Percentiles rank a stretch among this genome's conserved stretches.
Evolutionary conservation across 2,113 vertebrate genomes (phyloP).

Genomic region (Felis catus): F.catus_Fca126_mat1.0 CM031421.1:40971501-40972000

Average conservation of each 20-base stretch:
- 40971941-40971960: conserved; percentile 17
- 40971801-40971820: not conserved
- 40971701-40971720: not conserved
- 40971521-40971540: not conserved
- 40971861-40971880: not conserved
- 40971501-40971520: not conserved
- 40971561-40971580: not conserved
- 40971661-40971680: not conserved
- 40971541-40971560: not conserved
- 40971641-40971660: not conserved
- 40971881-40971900: not conserved
- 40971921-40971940: conserved; percentile 30
- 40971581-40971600: not conserved
- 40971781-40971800: not conserved
- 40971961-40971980: not conserved
- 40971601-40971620: not conserved
- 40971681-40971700: not conserved
- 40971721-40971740: not conserved
- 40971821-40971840: not conserved
- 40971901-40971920: not conserved
- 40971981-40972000: not conserved
- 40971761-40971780: not conserved
- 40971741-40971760: not conserved
- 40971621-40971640: not conserved
- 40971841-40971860: not conserved